Conservation (phyloP, 2,888 invertebrate genomes). For the Microlaimidae sp. region DNA sequence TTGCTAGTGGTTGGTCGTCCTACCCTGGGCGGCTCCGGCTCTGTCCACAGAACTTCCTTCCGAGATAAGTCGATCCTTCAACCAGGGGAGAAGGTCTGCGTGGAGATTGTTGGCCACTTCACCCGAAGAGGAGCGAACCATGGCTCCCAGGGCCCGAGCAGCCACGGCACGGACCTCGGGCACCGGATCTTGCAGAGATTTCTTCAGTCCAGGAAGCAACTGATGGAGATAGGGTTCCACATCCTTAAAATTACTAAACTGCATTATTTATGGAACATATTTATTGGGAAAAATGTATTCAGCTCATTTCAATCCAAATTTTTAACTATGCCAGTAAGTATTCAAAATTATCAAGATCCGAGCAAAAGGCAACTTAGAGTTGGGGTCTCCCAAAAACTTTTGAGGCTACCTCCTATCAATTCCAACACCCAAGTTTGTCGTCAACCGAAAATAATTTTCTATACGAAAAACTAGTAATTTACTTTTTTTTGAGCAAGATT, state of each 20-base stretch:
- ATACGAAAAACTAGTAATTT: no score
- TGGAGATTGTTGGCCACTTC: conserved; percentile 60
- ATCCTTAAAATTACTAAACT: no score
- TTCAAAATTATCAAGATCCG: no score
- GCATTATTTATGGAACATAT: no score
- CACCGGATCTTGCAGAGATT: conserved; percentile 84
- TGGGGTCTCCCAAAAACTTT: no score
- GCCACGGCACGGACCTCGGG: conserved; percentile 93
- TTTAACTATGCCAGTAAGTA: no score
- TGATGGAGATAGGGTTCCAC: conserved; percentile 83
- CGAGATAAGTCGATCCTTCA: conserved; percentile 90
- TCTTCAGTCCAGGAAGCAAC: conserved; percentile 88
- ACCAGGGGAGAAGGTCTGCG: conserved; percentile 88
- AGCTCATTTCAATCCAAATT: neutral
- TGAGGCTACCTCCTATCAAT: no score
- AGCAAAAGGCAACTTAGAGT: no score
- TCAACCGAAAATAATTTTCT: no score
- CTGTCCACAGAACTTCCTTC: conserved; percentile 82
- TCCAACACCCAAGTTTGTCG: no score
- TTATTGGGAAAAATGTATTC: neutral
- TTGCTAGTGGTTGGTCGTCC: no score
- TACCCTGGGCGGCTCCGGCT: conserved; percentile 76
- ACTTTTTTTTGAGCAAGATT: no score
- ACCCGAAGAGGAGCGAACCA: conserved; percentile 52
- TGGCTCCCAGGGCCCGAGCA: conserved; percentile 83